phyloP scores from a whole-genome alignment of 2,797 vertebrate species.

The Okamejei kenojei region DNA sequence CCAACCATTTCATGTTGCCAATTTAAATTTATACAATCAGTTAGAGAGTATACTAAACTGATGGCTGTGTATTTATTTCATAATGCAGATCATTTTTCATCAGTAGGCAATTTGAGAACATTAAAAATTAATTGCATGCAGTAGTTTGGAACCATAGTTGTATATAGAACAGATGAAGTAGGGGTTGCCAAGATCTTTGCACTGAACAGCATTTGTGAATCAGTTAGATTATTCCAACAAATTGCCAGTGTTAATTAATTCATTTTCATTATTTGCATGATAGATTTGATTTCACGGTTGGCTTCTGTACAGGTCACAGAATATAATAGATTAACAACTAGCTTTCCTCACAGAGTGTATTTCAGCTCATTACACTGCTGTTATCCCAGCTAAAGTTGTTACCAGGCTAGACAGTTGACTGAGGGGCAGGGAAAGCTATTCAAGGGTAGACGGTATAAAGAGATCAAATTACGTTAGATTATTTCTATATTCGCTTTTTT shows the following conservation, averaged over 20 bases:
- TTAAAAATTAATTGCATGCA: not conserved
- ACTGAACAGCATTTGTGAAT: not conserved
- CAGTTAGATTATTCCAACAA: not conserved
- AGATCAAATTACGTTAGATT: not conserved
- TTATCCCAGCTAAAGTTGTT: not conserved
- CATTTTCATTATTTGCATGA: not conserved
- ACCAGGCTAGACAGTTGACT: not conserved
- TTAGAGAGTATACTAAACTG: not conserved
- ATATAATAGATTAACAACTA: not conserved
- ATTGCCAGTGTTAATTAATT: not conserved
- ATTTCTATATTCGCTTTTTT: not conserved
- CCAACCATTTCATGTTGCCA: not conserved
- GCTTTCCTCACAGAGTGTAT: not conserved
- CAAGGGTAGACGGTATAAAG: not conserved
- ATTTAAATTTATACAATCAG: not conserved
- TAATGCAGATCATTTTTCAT: not conserved
- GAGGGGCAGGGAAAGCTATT: not conserved
- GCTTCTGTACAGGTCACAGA: not conserved
- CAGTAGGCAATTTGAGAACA: not conserved
- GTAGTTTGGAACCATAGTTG: not conserved
- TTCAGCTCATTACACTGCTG: not conserved
- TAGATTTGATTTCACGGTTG: not conserved
- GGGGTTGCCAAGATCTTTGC: too few species aligned
- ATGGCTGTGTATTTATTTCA: not conserved
- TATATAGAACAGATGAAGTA: not conserved